Conservation (phyloP, 2,888 invertebrate species). For the Ormia ochracea region DNA sequence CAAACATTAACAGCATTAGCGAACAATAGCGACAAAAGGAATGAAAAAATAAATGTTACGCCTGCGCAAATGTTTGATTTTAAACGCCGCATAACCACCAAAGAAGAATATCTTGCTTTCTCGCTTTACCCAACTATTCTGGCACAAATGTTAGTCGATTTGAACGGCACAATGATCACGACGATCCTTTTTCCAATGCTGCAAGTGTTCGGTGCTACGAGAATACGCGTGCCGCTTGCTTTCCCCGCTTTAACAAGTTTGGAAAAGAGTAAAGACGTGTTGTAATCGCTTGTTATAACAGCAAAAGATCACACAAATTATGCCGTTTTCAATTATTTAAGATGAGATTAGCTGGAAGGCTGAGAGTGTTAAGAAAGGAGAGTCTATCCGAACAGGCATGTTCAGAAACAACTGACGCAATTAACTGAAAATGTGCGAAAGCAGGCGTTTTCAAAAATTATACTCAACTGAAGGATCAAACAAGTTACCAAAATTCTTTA, state of each 20-base stretch:
- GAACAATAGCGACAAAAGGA: conserved; percentile 49
- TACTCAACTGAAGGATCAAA: conserved; percentile 24
- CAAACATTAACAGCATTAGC: conserved; percentile 44
- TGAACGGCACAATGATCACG: not conserved
- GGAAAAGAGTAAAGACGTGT: conserved; percentile 23
- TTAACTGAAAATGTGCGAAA: conserved; percentile 12
- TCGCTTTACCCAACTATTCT: conserved; percentile 11
- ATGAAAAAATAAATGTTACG: conserved; percentile 55
- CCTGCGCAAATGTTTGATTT: conserved; percentile 55
- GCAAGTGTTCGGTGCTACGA: not conserved
- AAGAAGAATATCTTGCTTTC: conserved; percentile 37
- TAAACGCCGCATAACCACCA: conserved; percentile 57
- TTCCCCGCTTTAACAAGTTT: not conserved
- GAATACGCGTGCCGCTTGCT: conserved; percentile 51
- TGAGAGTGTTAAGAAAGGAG: not conserved
- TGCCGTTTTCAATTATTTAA: conserved; percentile 50
- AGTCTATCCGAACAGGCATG: conserved; percentile 22
- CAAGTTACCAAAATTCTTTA: not conserved
- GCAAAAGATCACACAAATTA: conserved; percentile 44
- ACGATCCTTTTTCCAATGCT: conserved; percentile 47
- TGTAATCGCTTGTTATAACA: conserved; percentile 28
- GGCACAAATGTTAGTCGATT: conserved; percentile 15
- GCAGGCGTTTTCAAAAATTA: conserved; percentile 47
- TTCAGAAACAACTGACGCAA: conserved; percentile 49
- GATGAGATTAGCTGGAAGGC: conserved; percentile 26